A percentile compares a stretch with the other conserved stretches of the same genome.
phyloP scores from a whole-genome alignment of 2,888 invertebrate species.

The Drosophila lutescens region DNA sequence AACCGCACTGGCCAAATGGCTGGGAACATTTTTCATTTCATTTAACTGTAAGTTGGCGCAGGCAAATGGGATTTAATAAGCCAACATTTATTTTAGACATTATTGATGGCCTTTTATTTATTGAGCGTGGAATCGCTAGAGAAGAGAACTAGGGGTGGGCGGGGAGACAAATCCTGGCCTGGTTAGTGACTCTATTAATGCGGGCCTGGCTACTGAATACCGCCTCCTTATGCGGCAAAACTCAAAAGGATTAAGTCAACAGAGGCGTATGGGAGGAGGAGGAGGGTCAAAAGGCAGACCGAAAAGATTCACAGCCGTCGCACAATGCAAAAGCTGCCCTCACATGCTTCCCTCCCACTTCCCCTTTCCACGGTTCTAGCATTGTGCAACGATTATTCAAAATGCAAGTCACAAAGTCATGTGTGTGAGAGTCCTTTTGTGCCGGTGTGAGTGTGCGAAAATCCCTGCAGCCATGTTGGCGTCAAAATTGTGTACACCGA shows the following conservation, averaged over 20 bases:
- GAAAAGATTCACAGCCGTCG: constrained; percentile 69
- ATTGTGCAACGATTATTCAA: constrained; percentile 78
- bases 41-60: constrained; percentile 68
- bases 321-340: constrained; percentile 75
- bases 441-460: constrained; percentile 51
- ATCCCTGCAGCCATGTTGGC: constrained; percentile 77
- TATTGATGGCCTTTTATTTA: constrained; percentile 77
- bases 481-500: constrained; percentile 53
- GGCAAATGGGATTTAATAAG: constrained; percentile 78
- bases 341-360: constrained; percentile 39
- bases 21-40: constrained; percentile 70
- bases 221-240: constrained; percentile 77
- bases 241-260: constrained; percentile 80
- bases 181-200: constrained; percentile 61
- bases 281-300: constrained; percentile 58
- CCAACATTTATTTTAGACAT: constrained; percentile 79
- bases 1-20: constrained; percentile 59
- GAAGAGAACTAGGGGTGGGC: not conserved
- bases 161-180: constrained; percentile 5
- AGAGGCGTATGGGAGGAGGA: constrained; percentile 21
- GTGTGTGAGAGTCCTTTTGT: constrained; percentile 33
- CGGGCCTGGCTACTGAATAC: constrained; percentile 8
- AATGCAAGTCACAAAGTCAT: constrained; percentile 67
- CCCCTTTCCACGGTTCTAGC: constrained; percentile 15
- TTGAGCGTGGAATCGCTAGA: constrained; percentile 29